phyloP scores from a whole-genome alignment of 2,888 invertebrate genomes.

The Lasioglossum lativentre region DNA sequence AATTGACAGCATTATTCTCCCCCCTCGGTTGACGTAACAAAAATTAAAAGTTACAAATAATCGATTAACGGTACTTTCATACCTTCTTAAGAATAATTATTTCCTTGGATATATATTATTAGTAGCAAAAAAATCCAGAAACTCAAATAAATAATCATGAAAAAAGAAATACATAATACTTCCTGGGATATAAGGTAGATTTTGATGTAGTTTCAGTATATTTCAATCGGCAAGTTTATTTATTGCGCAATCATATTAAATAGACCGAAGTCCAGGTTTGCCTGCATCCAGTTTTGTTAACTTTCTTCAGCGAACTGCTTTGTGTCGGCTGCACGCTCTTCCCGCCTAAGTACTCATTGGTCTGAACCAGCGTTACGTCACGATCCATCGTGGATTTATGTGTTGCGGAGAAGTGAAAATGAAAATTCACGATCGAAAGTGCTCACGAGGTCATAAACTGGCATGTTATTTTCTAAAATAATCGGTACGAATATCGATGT shows the following conservation, averaged over 20 bases:
- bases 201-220: background rate
- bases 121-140: background rate
- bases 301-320: constrained; percentile 55
- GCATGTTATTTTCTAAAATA: constrained; percentile 3
- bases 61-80: background rate
- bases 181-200: background rate
- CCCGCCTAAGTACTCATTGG: constrained; percentile 51
- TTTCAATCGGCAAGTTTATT: background rate
- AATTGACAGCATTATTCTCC: background rate
- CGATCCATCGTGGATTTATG: constrained; percentile 44
- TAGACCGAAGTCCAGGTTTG: constrained; percentile 30
- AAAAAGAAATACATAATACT: background rate
- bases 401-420: constrained; percentile 62
- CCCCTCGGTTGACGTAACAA: background rate
- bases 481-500: background rate
- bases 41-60: background rate
- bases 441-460: constrained; percentile 19
- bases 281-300: constrained; percentile 37
- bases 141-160: background rate
- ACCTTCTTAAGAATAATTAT: background rate
- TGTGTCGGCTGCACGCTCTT: constrained; percentile 48
- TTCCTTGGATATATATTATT: too few species aligned
- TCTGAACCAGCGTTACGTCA: constrained; percentile 57
- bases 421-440: constrained; percentile 54
- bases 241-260: constrained; percentile 19